phyloP scores from a whole-genome alignment of 2,113 vertebrate genomes.

The Cynopterus brachyotis region DNA sequence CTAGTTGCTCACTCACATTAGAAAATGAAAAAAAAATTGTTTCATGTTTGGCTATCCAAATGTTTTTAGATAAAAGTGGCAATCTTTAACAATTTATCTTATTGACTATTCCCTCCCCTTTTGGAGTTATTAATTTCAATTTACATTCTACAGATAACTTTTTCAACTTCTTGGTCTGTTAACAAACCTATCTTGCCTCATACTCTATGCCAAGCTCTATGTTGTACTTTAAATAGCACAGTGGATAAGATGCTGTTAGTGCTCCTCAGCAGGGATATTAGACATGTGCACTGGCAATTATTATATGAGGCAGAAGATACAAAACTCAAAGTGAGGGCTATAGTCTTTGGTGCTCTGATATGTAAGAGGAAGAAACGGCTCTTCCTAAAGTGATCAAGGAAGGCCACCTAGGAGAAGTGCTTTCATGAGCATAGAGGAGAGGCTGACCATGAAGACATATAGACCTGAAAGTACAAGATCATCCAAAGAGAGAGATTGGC shows the following conservation, averaged over 20 bases:
- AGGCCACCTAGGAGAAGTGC: neutral
- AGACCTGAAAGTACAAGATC: neutral
- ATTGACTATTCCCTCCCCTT: neutral
- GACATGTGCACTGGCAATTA: neutral
- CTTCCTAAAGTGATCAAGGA: neutral
- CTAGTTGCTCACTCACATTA: neutral
- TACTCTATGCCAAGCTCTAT: neutral
- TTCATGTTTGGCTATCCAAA: neutral
- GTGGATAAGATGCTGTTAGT: neutral
- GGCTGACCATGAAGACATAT: neutral
- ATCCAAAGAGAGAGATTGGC: neutral
- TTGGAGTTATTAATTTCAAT: neutral
- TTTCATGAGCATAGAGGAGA: neutral
- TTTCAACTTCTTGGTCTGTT: neutral
- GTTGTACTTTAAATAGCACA: neutral
- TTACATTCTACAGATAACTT: neutral
- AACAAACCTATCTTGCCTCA: neutral
- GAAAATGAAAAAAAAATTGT: conserved; percentile 53
- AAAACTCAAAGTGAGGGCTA: neutral
- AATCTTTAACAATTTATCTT: neutral
- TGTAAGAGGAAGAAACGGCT: neutral
- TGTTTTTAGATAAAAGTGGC: conserved; percentile 18
- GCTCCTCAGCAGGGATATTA: neutral
- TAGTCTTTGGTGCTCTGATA: neutral
- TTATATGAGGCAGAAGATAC: neutral